Conservation (phyloP, 2,113 vertebrate species). For the Percina caprodes region DNA sequence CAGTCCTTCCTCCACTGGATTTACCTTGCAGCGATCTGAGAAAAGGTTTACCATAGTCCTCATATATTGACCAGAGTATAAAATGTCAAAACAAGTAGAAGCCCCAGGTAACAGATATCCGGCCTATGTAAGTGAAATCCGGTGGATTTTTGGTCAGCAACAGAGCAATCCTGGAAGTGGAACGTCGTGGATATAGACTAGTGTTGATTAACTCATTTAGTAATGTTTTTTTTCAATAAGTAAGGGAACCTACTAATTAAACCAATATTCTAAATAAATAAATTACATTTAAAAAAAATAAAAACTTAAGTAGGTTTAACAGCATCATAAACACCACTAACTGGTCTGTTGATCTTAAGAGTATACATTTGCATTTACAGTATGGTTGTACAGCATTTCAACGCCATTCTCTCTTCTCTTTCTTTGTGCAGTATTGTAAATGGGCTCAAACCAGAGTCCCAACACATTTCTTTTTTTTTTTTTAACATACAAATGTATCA, state of each 20-base stretch:
- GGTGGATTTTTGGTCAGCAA: too few relatives aligned
- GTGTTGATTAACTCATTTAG: not conserved
- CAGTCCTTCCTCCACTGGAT: too few relatives aligned
- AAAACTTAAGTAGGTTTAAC: not conserved
- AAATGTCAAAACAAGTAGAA: too few relatives aligned
- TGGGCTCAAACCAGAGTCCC: conserved; percentile 14
- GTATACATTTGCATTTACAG: not conserved
- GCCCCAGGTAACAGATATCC: too few relatives aligned
- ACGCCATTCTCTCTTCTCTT: not conserved
- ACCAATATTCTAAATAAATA: not conserved
- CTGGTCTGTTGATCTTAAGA: not conserved
- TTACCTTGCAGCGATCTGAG: too few relatives aligned
- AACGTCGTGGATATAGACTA: too few relatives aligned
- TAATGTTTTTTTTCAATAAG: not conserved
- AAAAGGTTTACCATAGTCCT: too few relatives aligned
- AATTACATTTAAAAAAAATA: not conserved
- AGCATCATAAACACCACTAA: not conserved
- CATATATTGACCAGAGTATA: too few relatives aligned
- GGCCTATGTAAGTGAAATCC: too few relatives aligned
- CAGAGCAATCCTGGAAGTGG: too few relatives aligned
- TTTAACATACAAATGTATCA: conserved; percentile 27
- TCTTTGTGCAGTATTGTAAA: not conserved
- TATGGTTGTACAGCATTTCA: not conserved
- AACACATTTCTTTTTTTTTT: conserved; percentile 14
- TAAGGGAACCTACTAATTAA: not conserved